phyloP scores from a whole-genome alignment of 2,797 vertebrate species.

The Enteromius viviparus region DNA sequence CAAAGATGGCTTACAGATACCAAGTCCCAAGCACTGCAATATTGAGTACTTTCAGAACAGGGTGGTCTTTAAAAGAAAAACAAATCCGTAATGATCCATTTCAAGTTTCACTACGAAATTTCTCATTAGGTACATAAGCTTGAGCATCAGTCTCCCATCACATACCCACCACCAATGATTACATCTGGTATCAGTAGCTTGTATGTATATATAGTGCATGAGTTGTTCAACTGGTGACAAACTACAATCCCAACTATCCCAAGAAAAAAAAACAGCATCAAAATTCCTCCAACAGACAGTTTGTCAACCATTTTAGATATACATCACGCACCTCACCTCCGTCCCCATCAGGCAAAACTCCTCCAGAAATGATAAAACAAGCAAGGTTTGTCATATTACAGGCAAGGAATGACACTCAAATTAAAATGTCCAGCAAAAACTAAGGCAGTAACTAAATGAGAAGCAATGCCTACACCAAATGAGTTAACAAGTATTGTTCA shows the following conservation, averaged over 20 bases:
- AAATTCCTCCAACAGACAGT: constrained; percentile 66
- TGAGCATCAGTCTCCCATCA: constrained; percentile 69
- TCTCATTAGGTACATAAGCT: constrained; percentile 70
- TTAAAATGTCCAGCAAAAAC: constrained; percentile 72
- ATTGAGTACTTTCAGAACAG: constrained; percentile 73
- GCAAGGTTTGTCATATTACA: constrained; percentile 74
- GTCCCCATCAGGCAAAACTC: constrained; percentile 78
- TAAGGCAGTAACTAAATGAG: constrained; percentile 72
- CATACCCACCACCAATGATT: constrained; percentile 67
- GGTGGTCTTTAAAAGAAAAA: constrained; percentile 85
- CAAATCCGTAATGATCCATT: constrained; percentile 64
- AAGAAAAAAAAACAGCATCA: constrained; percentile 61
- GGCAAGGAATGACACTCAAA: constrained; percentile 79
- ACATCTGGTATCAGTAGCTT: constrained; percentile 86
- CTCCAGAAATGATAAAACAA: constrained; percentile 74
- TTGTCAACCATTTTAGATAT: constrained; percentile 67
- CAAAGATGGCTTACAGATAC: constrained; percentile 86
- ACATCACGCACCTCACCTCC: constrained; percentile 49
- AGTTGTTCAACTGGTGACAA: constrained; percentile 76
- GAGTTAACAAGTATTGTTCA: constrained; percentile 74
- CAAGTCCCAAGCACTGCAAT: constrained; percentile 81
- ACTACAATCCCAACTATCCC: constrained; percentile 64
- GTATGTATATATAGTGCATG: constrained; percentile 74
- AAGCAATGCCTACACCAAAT: constrained; percentile 84
- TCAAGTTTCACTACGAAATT: constrained; percentile 31